Base-by-base conservation (phyloP, 2,113 vertebrate species). In the Urocolius indicus region DNA sequence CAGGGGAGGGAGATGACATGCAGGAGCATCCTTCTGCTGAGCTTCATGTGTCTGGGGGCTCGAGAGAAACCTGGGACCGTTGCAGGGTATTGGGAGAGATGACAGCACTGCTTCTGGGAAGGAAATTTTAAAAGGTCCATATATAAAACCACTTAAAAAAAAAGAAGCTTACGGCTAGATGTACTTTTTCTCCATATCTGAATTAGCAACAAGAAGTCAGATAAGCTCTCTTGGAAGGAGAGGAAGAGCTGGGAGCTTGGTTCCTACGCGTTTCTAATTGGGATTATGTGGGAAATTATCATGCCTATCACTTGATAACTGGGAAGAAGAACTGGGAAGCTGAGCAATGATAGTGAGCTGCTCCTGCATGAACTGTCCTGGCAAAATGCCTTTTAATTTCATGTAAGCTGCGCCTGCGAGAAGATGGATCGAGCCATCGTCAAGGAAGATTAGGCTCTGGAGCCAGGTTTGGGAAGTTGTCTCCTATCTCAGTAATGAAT, bases 401-500 rank as follows among this genome's bases (percentile, higher is more conserved):
- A 26, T 84, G 61, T 72, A 88, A 92, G 66, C 54, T 90, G 57
- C 13, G 88, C 94, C 94, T 94, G 83, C 1, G 13, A 95, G 95
- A 93, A 96, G 93, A 77, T 1, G 20, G 68, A 93, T 96, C 92
- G 61, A 77, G 36, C 75, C 52, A 86, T 80, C 92, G 77, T 68
- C 90, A 95, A 81, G 90, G 67, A 85, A 95, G 95, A 84, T 86
- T 67, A 86, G 76, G 61, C 90, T 89, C 92, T 90, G 79, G 83
- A 96, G 92, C 85, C 96, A 96, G 76, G 61, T 72, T 95, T 92
- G 74, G 92, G 83, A 90, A 95, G 36, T 90, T 87, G 66, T 78
- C 88, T 96, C 49, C 83, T 96, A 97, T 97, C 96, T 96, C 41
- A 32, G 61, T 59, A 92, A 90, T 93, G 94, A 93, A 96, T 95